Percentiles rank a stretch among this genome's conserved stretches.
These are phyloP conservation scores for Netelia inedita DNA, from an alignment of 2,888 invertebrate species.

Conservation along the genomic window DNA sequence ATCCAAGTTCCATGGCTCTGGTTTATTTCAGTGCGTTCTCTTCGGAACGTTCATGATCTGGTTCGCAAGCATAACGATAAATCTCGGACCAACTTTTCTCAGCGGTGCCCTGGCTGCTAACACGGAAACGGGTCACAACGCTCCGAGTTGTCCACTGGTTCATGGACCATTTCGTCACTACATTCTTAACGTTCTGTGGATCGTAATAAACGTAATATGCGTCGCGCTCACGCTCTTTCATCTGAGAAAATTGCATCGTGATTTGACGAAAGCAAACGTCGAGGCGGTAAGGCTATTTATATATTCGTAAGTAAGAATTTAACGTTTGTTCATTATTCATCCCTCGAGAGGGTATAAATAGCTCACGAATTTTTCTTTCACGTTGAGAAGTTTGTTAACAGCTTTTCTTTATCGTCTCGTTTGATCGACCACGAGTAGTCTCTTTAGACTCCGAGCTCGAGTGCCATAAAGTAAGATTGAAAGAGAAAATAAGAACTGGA, in stretches of 20 bases:
- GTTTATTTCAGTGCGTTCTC: conserved; percentile 90
- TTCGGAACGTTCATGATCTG: conserved; percentile 97
- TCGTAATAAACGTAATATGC: conserved; percentile 94
- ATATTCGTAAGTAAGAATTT: too few species aligned
- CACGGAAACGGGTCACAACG: conserved; percentile 91
- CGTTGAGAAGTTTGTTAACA: conserved; percentile 22
- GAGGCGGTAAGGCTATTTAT: conserved; percentile 87
- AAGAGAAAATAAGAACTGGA: not conserved
- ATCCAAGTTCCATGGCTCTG: not conserved
- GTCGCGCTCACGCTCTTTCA: conserved; percentile 94
- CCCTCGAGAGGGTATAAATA: not conserved
- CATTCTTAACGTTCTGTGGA: conserved; percentile 96
- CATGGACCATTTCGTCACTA: conserved; percentile 96
- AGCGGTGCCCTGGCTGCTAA: conserved; percentile 94
- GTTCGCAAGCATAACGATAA: conserved; percentile 96
- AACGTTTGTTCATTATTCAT: not conserved
- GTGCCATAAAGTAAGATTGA: conserved; percentile 9
- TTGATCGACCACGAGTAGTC: conserved; percentile 5
- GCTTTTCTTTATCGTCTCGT: not conserved
- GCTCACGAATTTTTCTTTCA: conserved; percentile 2
- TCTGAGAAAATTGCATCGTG: conserved; percentile 92
- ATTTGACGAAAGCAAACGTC: conserved; percentile 93
- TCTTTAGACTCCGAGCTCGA: not conserved
- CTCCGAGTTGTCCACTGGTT: conserved; percentile 94
- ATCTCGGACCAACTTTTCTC: conserved; percentile 95